Evolutionary conservation across 2,888 invertebrate species (phyloP).

Genomic region (Parasteatoda lunata): DNA sequence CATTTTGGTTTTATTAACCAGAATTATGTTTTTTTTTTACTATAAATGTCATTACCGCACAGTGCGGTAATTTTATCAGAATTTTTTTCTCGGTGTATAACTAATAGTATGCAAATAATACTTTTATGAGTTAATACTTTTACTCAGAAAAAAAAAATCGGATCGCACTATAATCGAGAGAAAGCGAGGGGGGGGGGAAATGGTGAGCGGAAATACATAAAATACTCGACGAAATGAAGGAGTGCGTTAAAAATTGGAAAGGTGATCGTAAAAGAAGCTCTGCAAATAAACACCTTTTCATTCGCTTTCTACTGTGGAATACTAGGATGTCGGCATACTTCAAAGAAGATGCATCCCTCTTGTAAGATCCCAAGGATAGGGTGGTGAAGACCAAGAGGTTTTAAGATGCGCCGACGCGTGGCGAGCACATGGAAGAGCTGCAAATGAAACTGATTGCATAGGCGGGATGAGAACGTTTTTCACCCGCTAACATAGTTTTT

Average conservation of each 20-base stretch:
- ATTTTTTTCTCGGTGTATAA: too few relatives aligned
- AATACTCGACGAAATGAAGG: background rate
- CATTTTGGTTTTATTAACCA: too few relatives aligned
- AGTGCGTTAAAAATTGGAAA: conserved; percentile 40
- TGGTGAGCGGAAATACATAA: background rate
- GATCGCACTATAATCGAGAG: too few relatives aligned
- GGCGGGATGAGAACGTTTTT: conserved; percentile 43
- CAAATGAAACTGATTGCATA: conserved; percentile 47
- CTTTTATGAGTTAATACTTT: too few relatives aligned
- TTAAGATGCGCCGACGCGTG: conserved; percentile 62
- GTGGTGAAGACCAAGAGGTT: background rate
- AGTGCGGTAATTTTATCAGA: too few relatives aligned
- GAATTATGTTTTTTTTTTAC: too few relatives aligned
- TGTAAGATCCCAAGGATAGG: too few relatives aligned
- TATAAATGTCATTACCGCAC: too few relatives aligned
- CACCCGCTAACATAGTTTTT: background rate
- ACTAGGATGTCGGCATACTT: conserved; percentile 37
- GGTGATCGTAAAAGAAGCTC: conserved; percentile 22
- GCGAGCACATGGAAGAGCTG: conserved; percentile 50
- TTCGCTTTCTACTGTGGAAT: conserved; percentile 16
- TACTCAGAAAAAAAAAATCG: too few relatives aligned
- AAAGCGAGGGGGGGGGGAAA: too few relatives aligned
- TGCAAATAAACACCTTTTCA: conserved; percentile 65
- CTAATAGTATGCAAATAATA: too few relatives aligned
- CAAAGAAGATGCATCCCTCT: conserved; percentile 6